Base-by-base conservation (phyloP, 2,113 vertebrate genomes). In the Lophochroa leadbeateri region DNA sequence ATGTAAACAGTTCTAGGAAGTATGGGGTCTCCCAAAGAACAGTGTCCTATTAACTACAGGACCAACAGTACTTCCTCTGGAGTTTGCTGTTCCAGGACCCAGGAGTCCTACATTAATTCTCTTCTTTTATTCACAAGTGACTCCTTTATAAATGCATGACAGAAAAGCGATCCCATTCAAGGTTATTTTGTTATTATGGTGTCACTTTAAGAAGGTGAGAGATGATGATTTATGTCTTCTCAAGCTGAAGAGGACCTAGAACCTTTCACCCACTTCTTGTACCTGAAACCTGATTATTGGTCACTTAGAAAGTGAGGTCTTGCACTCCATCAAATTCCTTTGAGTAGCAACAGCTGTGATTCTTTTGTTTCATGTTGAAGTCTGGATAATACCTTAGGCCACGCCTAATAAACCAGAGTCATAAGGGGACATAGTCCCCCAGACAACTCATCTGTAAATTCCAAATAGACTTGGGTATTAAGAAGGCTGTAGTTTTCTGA, bases 221-320 rank as follows among this genome's bases (percentile, higher is more conserved):
- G 35, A 33, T 55, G 6, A 60, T 18, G 17, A 39, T 50, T 87
- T 91, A 78, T 46, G 35, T 67, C 47, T 71, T 91, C 67, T 68
- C 17, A 60, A 90, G 47, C 29, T 93, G 85, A 84, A 86, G 83
- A 91, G 23, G 39, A 79, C 35, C 70, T 95, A 91, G 82, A 95
- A 93, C 64, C 3, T 37, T 61, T 71, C 33, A 91, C 6, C 5
- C 25, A 41, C 21, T 80, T 72, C 53, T 60, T 82, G 37, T 81
- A 78, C 72, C 58, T 52, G 58, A 77, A 76, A 80, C 15, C 17
- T 83, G 55, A 39, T 65, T 84, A 81, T 46, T 86, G 24, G 18
- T 83, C 70, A 53, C 28, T 61, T 83, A 81, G 29, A 79, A 82
- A 35, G 21, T 31, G 23, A 49, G 13, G 15, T 70, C 64, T 81